phyloP scores from a whole-genome alignment of 2,113 vertebrate species.

The Chauna torquata region DNA sequence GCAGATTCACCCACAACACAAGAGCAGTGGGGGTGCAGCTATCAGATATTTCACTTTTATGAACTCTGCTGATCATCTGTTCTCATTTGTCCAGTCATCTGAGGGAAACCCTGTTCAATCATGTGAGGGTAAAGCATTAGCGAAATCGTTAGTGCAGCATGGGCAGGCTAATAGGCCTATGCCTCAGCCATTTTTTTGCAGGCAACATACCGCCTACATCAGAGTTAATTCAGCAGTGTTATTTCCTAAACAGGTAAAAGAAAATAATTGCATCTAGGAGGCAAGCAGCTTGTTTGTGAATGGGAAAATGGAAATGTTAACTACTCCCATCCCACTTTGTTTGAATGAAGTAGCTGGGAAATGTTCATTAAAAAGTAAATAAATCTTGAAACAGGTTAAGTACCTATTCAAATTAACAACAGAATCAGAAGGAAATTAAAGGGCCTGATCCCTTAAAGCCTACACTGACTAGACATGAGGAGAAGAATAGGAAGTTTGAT shows the following conservation, averaged over 20 bases:
- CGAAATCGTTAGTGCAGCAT: conserved; percentile 58
- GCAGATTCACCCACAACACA: conserved; percentile 1
- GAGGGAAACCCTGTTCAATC: conserved; percentile 52
- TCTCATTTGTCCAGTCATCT: conserved; percentile 48
- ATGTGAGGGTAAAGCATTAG: conserved; percentile 43
- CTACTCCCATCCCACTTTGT: conserved; percentile 5
- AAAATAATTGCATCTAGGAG: conserved; percentile 17
- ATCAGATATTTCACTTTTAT: conserved; percentile 54
- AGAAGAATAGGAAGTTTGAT: neutral
- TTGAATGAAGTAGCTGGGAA: neutral
- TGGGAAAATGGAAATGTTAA: neutral
- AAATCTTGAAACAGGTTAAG: neutral
- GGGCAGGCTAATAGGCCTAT: conserved; percentile 26
- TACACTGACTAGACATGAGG: neutral
- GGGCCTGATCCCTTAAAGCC: neutral
- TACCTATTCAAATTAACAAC: neutral
- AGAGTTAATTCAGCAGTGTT: neutral
- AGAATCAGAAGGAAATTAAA: neutral
- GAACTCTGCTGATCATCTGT: conserved; percentile 45
- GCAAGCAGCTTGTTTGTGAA: conserved; percentile 30
- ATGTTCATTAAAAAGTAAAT: neutral
- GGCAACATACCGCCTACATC: neutral
- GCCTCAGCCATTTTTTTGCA: conserved; percentile 41
- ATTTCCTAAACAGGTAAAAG: conserved; percentile 36
- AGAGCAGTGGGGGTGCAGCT: neutral